Percentiles rank a stretch among this genome's conserved stretches.
phyloP scores from a whole-genome alignment of 2,888 invertebrate species.

The Salpingus planirostris region DNA sequence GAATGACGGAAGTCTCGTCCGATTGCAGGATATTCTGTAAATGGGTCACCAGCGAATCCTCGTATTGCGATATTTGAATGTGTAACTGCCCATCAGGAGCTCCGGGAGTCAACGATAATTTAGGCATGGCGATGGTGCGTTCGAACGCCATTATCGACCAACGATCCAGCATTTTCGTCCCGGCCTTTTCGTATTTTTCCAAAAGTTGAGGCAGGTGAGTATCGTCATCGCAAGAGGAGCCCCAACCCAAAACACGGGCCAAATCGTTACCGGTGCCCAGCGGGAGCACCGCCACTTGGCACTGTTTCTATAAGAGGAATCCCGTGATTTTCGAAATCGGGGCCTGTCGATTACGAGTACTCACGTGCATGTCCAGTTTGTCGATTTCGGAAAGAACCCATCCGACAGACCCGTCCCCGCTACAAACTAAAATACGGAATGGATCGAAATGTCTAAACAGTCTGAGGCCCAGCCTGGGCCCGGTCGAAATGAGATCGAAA shows the following conservation, averaged over 20 bases:
- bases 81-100: slow-evolving; percentile 42
- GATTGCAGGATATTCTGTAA: slow-evolving; percentile 80
- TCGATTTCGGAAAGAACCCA: slow-evolving; percentile 98
- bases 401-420: slow-evolving; percentile 95
- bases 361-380: slow-evolving; percentile 88
- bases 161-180: slow-evolving; percentile 94
- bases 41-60: slow-evolving; percentile 68
- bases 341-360: too few relatives aligned
- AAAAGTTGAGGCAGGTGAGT: slow-evolving; percentile 84
- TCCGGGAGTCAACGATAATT: slow-evolving; percentile 44
- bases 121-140: slow-evolving; percentile 57
- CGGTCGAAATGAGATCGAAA: slow-evolving; percentile 87
- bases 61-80: slow-evolving; percentile 59
- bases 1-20: slow-evolving; percentile 62
- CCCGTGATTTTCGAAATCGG: too few relatives aligned
- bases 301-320: slow-evolving; percentile 60
- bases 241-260: slow-evolving; percentile 93
- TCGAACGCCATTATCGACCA: slow-evolving; percentile 97
- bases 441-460: slow-evolving; percentile 93
- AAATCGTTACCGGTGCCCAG: slow-evolving; percentile 95
- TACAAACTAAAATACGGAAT: slow-evolving; percentile 91
- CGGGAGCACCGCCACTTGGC: slow-evolving; percentile 90
- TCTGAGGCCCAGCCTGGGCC: slow-evolving; percentile 74
- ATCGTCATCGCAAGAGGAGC: slow-evolving; percentile 91
- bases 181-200: slow-evolving; percentile 92